A percentile compares a stretch with the other conserved stretches of the same genome.
These are phyloP conservation scores for Patella depressa DNA, from an alignment of 2,888 invertebrate genomes.

Conservation along the genomic window DNA sequence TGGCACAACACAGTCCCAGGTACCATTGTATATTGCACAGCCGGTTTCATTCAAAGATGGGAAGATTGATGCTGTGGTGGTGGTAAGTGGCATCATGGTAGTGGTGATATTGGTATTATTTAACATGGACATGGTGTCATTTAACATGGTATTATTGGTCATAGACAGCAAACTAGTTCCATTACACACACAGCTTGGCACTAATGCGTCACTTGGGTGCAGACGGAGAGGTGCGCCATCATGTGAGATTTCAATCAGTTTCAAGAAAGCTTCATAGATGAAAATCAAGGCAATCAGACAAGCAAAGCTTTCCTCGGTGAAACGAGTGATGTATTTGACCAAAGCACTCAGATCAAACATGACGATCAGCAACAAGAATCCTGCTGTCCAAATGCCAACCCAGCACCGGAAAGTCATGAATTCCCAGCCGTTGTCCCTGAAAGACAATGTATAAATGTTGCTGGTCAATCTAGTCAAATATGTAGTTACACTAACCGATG, in stretches of 20 bases:
- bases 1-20: constrained; percentile 73
- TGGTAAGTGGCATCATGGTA: constrained; percentile 21
- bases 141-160: constrained; percentile 12
- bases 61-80: constrained; percentile 11
- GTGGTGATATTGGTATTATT: constrained; percentile 18
- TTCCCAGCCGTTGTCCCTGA: constrained; percentile 79
- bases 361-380: constrained; percentile 87
- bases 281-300: constrained; percentile 97
- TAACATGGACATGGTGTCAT: constrained; percentile 12
- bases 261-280: constrained; percentile 97
- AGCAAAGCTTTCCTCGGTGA: constrained; percentile 98
- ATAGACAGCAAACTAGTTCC: not conserved
- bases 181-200: not conserved
- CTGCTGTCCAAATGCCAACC: constrained; percentile 94
- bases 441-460: constrained; percentile 9
- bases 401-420: constrained; percentile 95
- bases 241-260: constrained; percentile 79
- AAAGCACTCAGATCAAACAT: constrained; percentile 95
- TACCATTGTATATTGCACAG: constrained; percentile 40
- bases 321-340: constrained; percentile 97
- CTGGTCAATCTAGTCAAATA: no score
- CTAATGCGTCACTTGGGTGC: not conserved
- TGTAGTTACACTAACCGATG: not conserved
- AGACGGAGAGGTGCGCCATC: constrained; percentile 20
- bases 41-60: constrained; percentile 33